Base-by-base conservation (phyloP, 2,888 invertebrate species). In the Agrotis exclamationis region DNA sequence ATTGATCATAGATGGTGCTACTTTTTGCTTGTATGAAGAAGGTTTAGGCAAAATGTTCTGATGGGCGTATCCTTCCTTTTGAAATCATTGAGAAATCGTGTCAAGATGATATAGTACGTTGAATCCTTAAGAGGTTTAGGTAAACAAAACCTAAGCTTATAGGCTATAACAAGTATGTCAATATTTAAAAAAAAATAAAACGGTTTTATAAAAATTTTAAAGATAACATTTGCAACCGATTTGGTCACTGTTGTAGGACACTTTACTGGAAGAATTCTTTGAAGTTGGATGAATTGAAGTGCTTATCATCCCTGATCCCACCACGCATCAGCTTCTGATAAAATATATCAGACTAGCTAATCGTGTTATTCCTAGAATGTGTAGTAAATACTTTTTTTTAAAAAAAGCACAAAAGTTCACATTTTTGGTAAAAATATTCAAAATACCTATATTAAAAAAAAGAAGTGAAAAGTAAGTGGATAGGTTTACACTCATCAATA, bases 251-350 rank as follows among this genome's bases (percentile, higher is more conserved):
- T 56, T 44, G 50, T 79, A 73, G 76, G 51, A 58, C 62, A 73
- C 62, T 76, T 78, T 39, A 53, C 33, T 79, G 65, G 73, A 64
- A 76, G 73, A 79, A 76, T 57, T 54, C 14, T 50, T 57, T 47
- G 33, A 33, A 48, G 39, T 58, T 44, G 18, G 39, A 20, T 57
- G 24, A 33, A 76, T 24, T 45, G 22, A 74, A 48, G 44, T 70
- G 44, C 28, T 50, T 60, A 76, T 54, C 44, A 76, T 45, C 18
- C 14, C 45, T 56, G 48, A 74, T 50, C 14, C 11, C 47, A 67
- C 48, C 4, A 74, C 20, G 7, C 28, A 54, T 18, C 24, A 22
- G 51, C 18, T 45, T 60, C 18, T 47, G 16, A 56, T 24, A 54
- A 45, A 48, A 57, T 22, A 13, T 44, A 48, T 18, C 22, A 33